phyloP scores from a whole-genome alignment of 2,888 invertebrate genomes.

The Meteorus cinctellus region DNA sequence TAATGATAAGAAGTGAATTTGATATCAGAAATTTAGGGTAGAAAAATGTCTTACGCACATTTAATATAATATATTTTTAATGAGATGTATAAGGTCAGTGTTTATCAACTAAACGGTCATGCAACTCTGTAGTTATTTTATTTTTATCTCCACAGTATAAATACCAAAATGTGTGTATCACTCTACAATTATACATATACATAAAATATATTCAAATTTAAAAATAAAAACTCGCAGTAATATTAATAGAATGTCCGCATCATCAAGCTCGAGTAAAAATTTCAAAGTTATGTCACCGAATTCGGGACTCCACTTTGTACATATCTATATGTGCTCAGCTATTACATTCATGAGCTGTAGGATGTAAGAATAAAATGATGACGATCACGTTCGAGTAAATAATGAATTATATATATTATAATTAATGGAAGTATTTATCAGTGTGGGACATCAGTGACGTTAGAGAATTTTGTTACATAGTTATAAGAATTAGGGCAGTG shows the following conservation, averaged over 20 bases:
- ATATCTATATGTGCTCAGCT: not conserved
- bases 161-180: not conserved
- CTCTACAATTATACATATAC: not conserved
- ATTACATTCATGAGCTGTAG: not conserved
- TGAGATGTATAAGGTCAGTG: slow-evolving; percentile 4
- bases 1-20: too few relatives aligned
- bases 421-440: not conserved
- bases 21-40: too few relatives aligned
- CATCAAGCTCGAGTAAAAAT: not conserved
- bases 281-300: not conserved
- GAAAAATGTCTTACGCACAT: too few relatives aligned
- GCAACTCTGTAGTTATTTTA: not conserved
- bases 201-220: not conserved
- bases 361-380: not conserved
- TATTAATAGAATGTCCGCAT: not conserved
- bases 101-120: not conserved
- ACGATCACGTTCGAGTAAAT: not conserved
- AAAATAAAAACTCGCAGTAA: not conserved
- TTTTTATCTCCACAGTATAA: not conserved
- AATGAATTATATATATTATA: not conserved
- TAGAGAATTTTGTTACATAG: not conserved
- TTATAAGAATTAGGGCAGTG: not conserved
- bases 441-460: not conserved
- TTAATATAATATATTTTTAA: not conserved
- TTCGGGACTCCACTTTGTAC: not conserved